Percentiles rank a stretch among this genome's conserved stretches.
Conservation (phyloP, 2,888 invertebrate species). For the Ceriagrion tenellum region DNA sequence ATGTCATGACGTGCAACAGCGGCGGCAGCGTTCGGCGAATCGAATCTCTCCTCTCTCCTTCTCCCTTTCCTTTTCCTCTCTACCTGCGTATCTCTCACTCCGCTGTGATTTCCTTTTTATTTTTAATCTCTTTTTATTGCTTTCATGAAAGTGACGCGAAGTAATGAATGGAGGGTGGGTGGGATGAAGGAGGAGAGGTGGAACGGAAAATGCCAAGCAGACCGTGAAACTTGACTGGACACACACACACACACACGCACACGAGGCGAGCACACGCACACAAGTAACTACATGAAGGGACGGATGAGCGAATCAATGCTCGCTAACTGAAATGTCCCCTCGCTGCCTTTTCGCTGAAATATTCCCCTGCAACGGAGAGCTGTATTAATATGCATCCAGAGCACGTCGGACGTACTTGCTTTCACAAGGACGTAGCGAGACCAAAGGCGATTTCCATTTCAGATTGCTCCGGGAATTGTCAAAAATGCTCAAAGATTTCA, state of each 20-base stretch:
- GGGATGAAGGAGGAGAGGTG: neutral
- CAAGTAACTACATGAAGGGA: neutral
- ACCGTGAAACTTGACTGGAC: conserved; percentile 12
- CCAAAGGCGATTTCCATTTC: neutral
- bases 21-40: neutral
- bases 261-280: neutral
- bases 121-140: no score
- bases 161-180: neutral
- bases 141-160: neutral
- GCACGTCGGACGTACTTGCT: neutral
- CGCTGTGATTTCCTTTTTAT: no score
- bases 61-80: no score
- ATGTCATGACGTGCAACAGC: conserved; percentile 31
- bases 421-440: neutral
- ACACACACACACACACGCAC: neutral
- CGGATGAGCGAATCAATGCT: conserved; percentile 7
- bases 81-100: neutral
- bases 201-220: neutral
- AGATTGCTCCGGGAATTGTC: neutral
- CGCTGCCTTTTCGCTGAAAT: neutral
- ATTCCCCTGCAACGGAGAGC: neutral
- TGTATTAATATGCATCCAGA: neutral
- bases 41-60: neutral
- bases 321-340: neutral
- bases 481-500: neutral